Conservation (phyloP, 1,140 invertebrate genomes). For the Drosophila simulans region DNA sequence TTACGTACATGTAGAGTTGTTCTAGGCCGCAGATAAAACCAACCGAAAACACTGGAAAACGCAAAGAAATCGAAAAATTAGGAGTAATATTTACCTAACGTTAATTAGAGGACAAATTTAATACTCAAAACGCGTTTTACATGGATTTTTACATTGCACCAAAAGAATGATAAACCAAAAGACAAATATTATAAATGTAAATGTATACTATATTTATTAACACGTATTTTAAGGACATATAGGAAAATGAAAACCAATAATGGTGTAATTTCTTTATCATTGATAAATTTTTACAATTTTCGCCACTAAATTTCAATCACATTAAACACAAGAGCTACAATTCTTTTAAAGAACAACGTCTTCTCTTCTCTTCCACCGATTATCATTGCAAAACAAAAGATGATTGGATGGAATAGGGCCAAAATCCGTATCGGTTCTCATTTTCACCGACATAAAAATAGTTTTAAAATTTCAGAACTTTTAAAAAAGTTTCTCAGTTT, state of each 20-base stretch:
- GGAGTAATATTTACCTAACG: slow-evolving; percentile 47
- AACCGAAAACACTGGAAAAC: slow-evolving; percentile 11
- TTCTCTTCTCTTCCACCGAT: too few relatives aligned
- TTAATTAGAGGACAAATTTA: slow-evolving; percentile 63
- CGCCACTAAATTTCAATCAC: neutral
- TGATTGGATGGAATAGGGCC: too few relatives aligned
- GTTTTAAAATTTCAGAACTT: too few relatives aligned
- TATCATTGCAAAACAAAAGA: neutral
- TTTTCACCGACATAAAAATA: too few relatives aligned
- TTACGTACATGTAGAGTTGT: slow-evolving; percentile 40
- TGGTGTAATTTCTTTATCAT: neutral
- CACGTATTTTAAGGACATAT: slow-evolving; percentile 57
- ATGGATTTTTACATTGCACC: slow-evolving; percentile 81
- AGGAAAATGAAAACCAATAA: slow-evolving; percentile 52
- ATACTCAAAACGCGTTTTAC: slow-evolving; percentile 73
- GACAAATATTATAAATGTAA: slow-evolving; percentile 45
- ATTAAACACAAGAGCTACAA: neutral
- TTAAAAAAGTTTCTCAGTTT: slow-evolving; percentile 1
- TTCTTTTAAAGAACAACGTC: too few relatives aligned
- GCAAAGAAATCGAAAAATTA: neutral
- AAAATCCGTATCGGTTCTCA: too few relatives aligned
- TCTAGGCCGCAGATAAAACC: slow-evolving; percentile 27
- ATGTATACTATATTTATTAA: slow-evolving; percentile 57
- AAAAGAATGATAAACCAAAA: slow-evolving; percentile 48
- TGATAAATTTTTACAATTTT: neutral